These are phyloP conservation scores for Lasioglossum baleicum DNA, from an alignment of 1,140 invertebrate genomes.

Conservation along the genomic window DNA sequence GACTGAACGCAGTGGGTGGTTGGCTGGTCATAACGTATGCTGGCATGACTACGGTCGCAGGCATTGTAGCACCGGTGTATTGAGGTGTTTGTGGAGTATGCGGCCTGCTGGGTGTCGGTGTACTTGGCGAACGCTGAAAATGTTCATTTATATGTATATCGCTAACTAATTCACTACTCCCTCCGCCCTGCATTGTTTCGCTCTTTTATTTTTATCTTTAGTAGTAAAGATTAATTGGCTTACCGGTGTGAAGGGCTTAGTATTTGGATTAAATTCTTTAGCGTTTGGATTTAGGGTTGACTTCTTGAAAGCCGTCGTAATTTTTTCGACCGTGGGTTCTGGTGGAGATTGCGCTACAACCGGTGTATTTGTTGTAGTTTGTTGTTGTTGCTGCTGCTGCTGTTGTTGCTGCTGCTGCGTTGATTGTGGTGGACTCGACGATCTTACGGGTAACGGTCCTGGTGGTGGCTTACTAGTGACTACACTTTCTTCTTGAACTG, in stretches of 20 bases:
- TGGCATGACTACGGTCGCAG: conserved; percentile 79
- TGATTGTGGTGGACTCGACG: conserved; percentile 79
- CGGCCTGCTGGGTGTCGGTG: conserved; percentile 85
- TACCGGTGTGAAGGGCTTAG: conserved; percentile 92
- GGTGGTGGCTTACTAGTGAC: conserved; percentile 74
- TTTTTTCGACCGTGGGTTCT: conserved; percentile 81
- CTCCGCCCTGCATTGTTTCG: not conserved
- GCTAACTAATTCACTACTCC: conserved; percentile 2
- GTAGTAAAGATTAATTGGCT: conserved; percentile 71
- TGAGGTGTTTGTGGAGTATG: conserved; percentile 92
- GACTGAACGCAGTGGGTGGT: conserved; percentile 78
- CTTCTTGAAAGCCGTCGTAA: conserved; percentile 84
- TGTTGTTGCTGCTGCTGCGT: conserved; percentile 60
- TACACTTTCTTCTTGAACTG: conserved; percentile 69
- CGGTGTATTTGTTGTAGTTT: conserved; percentile 61
- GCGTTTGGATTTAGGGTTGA: conserved; percentile 93
- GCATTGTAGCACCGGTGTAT: conserved; percentile 76
- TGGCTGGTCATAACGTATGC: conserved; percentile 80
- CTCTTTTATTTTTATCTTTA: not conserved
- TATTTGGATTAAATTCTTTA: conserved; percentile 93
- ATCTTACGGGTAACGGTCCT: conserved; percentile 67
- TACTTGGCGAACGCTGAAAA: conserved; percentile 83
- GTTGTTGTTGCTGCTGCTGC: conserved; percentile 56
- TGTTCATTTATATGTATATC: conserved; percentile 19
- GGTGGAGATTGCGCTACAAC: conserved; percentile 67